These are phyloP conservation scores for Latheticus oryzae DNA, from an alignment of 2,888 invertebrate species.

Conservation along the genomic window DNA sequence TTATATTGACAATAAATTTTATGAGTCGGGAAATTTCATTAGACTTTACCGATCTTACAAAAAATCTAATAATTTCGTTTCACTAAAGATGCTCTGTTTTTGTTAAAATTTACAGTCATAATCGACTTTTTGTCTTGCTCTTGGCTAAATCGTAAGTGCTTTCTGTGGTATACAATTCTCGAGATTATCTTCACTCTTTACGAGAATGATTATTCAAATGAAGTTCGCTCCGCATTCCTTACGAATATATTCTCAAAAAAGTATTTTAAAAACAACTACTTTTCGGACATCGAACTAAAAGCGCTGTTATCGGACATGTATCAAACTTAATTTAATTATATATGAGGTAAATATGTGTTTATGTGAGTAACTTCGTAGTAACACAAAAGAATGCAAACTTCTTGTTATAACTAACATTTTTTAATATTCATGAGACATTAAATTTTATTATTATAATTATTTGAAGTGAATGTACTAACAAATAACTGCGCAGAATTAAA, in stretches of 20 bases:
- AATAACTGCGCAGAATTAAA: not conserved
- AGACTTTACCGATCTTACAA: slow-evolving; percentile 7
- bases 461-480: no score
- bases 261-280: slow-evolving; percentile 1
- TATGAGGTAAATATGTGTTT: not conserved
- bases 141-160: not conserved
- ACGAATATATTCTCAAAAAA: slow-evolving; percentile 9
- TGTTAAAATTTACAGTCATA: no score
- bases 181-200: slow-evolving; percentile 9
- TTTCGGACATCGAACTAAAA: slow-evolving; percentile 1
- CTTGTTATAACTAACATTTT: no score
- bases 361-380: no score
- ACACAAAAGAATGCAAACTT: no score
- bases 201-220: slow-evolving; percentile 16
- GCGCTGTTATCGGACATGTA: slow-evolving; percentile 1
- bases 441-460: no score
- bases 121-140: slow-evolving; percentile 1
- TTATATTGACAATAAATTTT: slow-evolving; percentile 45
- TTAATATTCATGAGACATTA: no score
- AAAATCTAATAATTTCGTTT: slow-evolving; percentile 20
- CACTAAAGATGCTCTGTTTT: no score
- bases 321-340: slow-evolving; percentile 2
- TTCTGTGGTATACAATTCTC: not conserved
- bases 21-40: slow-evolving; percentile 42
- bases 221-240: slow-evolving; percentile 5